phyloP scores from a whole-genome alignment of 2,888 invertebrate species.

The Troides oblongomaculatus region DNA sequence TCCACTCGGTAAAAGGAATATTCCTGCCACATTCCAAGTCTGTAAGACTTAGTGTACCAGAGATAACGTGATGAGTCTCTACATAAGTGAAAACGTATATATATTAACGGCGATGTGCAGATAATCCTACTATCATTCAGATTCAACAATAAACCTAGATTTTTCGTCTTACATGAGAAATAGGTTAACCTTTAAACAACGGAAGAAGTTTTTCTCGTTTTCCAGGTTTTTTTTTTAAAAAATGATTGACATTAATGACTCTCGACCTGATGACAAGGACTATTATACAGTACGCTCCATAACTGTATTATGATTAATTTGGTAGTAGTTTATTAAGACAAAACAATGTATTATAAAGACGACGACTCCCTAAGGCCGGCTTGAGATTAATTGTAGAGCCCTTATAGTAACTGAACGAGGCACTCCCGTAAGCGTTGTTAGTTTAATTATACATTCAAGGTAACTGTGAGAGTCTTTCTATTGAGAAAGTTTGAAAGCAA shows the following conservation, averaged over 20 bases:
- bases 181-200: too few relatives aligned
- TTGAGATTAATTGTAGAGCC: neutral
- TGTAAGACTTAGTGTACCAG: too few relatives aligned
- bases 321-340: slow-evolving; percentile 4
- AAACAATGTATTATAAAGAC: slow-evolving; percentile 7
- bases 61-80: too few relatives aligned
- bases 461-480: neutral
- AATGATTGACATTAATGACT: neutral
- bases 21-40: too few relatives aligned
- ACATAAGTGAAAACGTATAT: too few relatives aligned
- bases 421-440: slow-evolving; percentile 14
- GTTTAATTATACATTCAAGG: slow-evolving; percentile 17
- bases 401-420: slow-evolving; percentile 14
- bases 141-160: too few relatives aligned
- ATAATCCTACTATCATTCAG: too few relatives aligned
- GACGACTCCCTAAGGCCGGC: neutral
- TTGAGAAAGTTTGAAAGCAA: neutral
- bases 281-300: neutral
- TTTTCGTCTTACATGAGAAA: too few relatives aligned
- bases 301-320: slow-evolving; percentile 4
- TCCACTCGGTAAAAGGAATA: too few relatives aligned
- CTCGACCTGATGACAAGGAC: neutral
- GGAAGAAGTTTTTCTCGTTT: neutral
- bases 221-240: neutral
- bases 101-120: too few relatives aligned